Evolutionary conservation across 1,140 invertebrate genomes (phyloP).

Genomic region (Coboldia fuscipes): DNA sequence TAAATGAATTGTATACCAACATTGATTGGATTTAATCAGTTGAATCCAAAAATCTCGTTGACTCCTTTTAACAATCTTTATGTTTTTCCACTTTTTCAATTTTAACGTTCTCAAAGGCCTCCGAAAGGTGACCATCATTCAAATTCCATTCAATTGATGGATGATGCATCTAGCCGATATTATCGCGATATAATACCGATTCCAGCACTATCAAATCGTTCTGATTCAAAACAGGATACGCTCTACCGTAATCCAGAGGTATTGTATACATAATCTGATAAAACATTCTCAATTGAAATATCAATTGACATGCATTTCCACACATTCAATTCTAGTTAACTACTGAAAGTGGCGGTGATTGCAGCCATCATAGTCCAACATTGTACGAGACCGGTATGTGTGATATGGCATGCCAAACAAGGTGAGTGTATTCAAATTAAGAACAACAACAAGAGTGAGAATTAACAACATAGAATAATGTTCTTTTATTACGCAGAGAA

Average conservation of each 20-base stretch:
- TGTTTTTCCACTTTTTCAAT: too few species aligned
- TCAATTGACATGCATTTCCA: too few species aligned
- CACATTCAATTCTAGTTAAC: too few species aligned
- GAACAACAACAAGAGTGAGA: too few species aligned
- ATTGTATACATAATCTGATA: background rate
- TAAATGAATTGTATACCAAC: too few species aligned
- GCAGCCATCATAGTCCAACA: too few species aligned
- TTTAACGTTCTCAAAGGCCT: too few species aligned
- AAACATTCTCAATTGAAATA: background rate
- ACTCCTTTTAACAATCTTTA: too few species aligned
- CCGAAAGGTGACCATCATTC: slow-evolving; percentile 19
- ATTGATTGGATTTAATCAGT: too few species aligned
- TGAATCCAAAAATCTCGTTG: too few species aligned
- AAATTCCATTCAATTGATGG: slow-evolving; percentile 18
- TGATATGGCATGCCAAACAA: slow-evolving; percentile 21
- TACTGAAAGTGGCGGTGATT: too few species aligned
- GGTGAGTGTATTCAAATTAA: slow-evolving; percentile 8
- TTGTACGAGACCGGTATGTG: slow-evolving; percentile 16
- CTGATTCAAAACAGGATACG: slow-evolving; percentile 16
- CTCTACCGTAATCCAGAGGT: slow-evolving; percentile 5
- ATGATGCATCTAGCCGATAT: slow-evolving; percentile 17
- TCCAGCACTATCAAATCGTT: slow-evolving; percentile 11
- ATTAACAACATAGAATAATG: too few species aligned
- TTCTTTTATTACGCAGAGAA: slow-evolving; percentile 14
- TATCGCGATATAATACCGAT: slow-evolving; percentile 17